These are phyloP conservation scores for Cygnus olor DNA, from an alignment of 2,797 vertebrate species.

Conservation along the genomic window DNA sequence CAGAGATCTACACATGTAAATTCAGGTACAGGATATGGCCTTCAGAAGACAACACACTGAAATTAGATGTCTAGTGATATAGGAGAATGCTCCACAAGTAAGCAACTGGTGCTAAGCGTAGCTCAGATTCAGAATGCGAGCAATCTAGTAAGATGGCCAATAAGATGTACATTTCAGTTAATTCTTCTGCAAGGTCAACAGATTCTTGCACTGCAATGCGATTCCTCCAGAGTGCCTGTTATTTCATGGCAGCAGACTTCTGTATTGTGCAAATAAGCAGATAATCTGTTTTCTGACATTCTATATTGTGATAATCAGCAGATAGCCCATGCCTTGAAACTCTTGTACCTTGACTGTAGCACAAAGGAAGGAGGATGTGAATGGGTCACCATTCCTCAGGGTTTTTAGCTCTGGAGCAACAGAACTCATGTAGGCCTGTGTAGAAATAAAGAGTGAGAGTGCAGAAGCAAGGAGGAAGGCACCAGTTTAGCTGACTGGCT, in stretches of 20 bases:
- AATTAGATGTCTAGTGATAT: not conserved
- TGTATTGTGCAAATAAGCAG: not conserved
- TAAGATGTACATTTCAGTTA: not conserved
- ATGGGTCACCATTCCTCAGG: not conserved
- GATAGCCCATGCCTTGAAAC: not conserved
- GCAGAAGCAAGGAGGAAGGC: not conserved
- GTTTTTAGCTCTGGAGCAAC: not conserved
- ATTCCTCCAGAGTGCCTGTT: not conserved
- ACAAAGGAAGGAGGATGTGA: not conserved
- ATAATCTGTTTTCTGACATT: not conserved
- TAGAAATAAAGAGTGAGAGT: not conserved
- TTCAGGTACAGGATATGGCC: not conserved
- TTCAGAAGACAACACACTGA: not conserved
- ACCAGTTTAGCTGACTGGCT: not conserved
- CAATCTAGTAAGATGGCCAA: not conserved
- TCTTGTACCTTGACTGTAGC: not conserved
- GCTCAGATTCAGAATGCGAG: not conserved
- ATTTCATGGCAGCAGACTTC: not conserved
- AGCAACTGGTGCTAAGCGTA: not conserved
- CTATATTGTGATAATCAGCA: not conserved
- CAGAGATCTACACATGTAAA: not conserved
- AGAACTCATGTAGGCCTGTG: not conserved
- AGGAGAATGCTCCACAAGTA: not conserved
- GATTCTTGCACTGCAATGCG: not conserved
- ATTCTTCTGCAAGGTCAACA: not conserved